Evolutionary conservation across 2,113 vertebrate species (phyloP).

Genomic region (Microcebus murinus): DNA sequence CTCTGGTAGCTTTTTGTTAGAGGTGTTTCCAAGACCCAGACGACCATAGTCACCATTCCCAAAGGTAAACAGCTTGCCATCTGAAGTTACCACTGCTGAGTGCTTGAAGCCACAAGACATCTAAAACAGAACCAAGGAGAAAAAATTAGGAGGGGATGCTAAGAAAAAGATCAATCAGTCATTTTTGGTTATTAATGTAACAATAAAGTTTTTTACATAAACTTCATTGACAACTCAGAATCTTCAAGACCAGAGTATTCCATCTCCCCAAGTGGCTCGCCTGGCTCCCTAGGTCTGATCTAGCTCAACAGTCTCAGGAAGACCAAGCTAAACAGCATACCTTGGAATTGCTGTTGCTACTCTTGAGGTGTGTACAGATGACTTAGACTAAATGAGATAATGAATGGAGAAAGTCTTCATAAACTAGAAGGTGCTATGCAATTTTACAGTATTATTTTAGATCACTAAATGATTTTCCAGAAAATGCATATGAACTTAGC

Average conservation of each 20-base stretch:
- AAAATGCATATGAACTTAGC: not conserved
- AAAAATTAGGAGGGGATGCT: not conserved
- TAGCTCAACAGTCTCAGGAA: conserved; percentile 1
- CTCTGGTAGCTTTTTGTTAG: conserved; percentile 92
- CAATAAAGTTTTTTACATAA: not conserved
- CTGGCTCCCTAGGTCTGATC: not conserved
- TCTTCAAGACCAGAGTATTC: not conserved
- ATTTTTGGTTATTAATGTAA: conserved; percentile 27
- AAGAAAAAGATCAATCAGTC: not conserved
- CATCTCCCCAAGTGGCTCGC: not conserved
- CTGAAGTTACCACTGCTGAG: conserved; percentile 91
- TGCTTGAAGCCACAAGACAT: conserved; percentile 93
- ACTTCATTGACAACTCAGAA: conserved; percentile 8
- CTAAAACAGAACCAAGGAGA: conserved; percentile 76
- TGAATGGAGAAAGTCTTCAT: not conserved
- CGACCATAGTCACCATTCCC: conserved; percentile 92
- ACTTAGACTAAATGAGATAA: not conserved
- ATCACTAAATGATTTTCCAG: not conserved
- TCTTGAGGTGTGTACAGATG: not conserved
- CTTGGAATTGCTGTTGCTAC: not conserved
- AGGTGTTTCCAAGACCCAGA: conserved; percentile 90
- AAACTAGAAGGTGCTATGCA: not conserved
- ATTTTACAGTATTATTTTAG: conserved; percentile 19
- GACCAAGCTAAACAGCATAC: not conserved
- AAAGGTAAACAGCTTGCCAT: conserved; percentile 91